Conservation (phyloP, 2,888 invertebrate genomes). For the Polietes domitor region DNA sequence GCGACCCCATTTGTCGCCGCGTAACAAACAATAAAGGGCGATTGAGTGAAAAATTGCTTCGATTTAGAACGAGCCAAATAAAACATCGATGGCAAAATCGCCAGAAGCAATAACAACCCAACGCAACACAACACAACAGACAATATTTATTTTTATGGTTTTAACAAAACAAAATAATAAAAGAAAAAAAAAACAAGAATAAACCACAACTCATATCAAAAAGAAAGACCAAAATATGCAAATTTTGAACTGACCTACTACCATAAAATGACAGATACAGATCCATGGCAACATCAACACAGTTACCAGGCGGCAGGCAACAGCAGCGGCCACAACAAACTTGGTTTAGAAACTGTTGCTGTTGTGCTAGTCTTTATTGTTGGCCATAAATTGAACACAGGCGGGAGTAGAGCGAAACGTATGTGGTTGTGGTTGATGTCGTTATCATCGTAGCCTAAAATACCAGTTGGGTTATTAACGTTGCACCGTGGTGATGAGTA, state of each 20-base stretch:
- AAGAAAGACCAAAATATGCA: slow-evolving; percentile 71
- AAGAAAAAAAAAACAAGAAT: slow-evolving; percentile 16
- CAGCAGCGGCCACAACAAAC: slow-evolving; percentile 24
- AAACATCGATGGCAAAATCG: background rate
- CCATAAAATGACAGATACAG: slow-evolving; percentile 39
- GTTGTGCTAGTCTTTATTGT: background rate
- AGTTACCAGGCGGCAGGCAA: slow-evolving; percentile 28
- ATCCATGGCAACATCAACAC: slow-evolving; percentile 36
- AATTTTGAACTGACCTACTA: slow-evolving; percentile 74
- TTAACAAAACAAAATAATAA: slow-evolving; percentile 9
- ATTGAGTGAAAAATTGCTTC: slow-evolving; percentile 42
- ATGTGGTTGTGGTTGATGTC: too few species aligned
- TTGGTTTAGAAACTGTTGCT: background rate
- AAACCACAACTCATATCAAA: slow-evolving; percentile 67
- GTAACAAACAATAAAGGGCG: slow-evolving; percentile 42
- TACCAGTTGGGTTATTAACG: too few species aligned
- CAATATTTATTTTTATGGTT: background rate
- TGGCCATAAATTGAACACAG: background rate
- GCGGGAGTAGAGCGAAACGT: too few species aligned
- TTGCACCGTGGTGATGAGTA: too few species aligned
- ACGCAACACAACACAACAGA: too few species aligned
- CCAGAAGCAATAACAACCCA: too few species aligned
- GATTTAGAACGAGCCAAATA: background rate
- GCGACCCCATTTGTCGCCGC: background rate
- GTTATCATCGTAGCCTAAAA: too few species aligned